phyloP scores from a whole-genome alignment of 2,797 vertebrate genomes.

The Malacoctenus gilli region DNA sequence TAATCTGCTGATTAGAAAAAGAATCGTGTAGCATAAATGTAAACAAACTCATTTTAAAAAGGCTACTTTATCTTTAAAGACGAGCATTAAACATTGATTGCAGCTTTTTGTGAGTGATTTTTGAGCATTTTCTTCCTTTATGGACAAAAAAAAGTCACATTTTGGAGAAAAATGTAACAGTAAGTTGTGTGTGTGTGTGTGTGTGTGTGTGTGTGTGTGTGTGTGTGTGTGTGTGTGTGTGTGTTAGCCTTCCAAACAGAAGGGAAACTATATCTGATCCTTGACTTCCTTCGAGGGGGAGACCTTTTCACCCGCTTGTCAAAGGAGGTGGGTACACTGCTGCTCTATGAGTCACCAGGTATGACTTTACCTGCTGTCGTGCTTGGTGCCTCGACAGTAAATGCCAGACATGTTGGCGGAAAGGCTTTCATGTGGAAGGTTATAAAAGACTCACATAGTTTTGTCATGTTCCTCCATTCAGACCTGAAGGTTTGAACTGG shows the following conservation, averaged over 20 bases:
- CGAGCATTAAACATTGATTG: too few species aligned
- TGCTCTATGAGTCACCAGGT: too few species aligned
- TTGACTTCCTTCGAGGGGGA: slow-evolving; percentile 95
- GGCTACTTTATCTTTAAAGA: too few species aligned
- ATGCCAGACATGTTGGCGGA: background rate
- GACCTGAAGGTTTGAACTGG: background rate
- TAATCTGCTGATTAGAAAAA: too few species aligned
- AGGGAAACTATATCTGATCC: slow-evolving; percentile 96
- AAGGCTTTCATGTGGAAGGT: background rate
- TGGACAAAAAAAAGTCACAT: too few species aligned
- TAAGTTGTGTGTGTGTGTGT: background rate
- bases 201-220: slow-evolving; percentile 15
- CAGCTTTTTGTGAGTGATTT: too few species aligned
- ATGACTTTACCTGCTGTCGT: background rate
- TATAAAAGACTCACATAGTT: too few species aligned
- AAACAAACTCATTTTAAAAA: too few species aligned
- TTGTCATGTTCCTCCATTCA: background rate
- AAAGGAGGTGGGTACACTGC: slow-evolving; percentile 87
- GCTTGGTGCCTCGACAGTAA: too few species aligned
- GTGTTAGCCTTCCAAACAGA: slow-evolving; percentile 81
- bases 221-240: slow-evolving; percentile 36
- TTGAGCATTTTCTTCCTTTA: too few species aligned
- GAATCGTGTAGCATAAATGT: too few species aligned
- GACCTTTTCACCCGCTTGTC: slow-evolving; percentile 97
- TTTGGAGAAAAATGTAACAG: too few species aligned